Conservation (phyloP, 2,888 invertebrate genomes). For the Drosophila testacea region DNA sequence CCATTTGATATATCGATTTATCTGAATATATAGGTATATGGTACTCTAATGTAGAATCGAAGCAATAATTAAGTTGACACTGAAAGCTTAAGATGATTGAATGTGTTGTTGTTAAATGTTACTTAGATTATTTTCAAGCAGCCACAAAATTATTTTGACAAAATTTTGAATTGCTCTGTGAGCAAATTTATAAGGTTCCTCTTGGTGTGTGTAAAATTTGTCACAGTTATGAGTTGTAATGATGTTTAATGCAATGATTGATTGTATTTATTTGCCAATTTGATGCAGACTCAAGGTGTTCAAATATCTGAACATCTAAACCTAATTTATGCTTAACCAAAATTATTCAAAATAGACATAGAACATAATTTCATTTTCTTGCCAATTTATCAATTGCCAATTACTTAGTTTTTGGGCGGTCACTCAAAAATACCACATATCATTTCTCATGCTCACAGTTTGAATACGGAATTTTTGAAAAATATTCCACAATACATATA, state of each 20-base stretch:
- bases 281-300: conserved; percentile 48
- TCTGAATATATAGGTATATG: neutral
- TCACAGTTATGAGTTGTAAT: conserved; percentile 71
- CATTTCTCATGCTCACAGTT: conserved; percentile 71
- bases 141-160: conserved; percentile 78
- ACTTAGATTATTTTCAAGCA: conserved; percentile 67
- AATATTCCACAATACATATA: conserved; percentile 55
- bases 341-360: conserved; percentile 65
- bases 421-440: conserved; percentile 75
- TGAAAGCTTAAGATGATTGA: conserved; percentile 59
- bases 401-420: conserved; percentile 24
- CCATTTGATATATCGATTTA: conserved; percentile 17
- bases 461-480: conserved; percentile 57
- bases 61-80: conserved; percentile 56
- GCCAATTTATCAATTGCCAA: conserved; percentile 30
- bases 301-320: conserved; percentile 46
- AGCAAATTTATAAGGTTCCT: conserved; percentile 55
- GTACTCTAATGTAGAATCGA: conserved; percentile 26
- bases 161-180: conserved; percentile 52
- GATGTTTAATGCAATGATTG: conserved; percentile 62
- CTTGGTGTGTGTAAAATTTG: conserved; percentile 48
- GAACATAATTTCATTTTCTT: conserved; percentile 30
- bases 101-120: conserved; percentile 20
- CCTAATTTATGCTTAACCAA: conserved; percentile 64
- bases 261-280: conserved; percentile 37